phyloP scores from a whole-genome alignment of 2,888 invertebrate species.

The Trisateles emortualis region DNA sequence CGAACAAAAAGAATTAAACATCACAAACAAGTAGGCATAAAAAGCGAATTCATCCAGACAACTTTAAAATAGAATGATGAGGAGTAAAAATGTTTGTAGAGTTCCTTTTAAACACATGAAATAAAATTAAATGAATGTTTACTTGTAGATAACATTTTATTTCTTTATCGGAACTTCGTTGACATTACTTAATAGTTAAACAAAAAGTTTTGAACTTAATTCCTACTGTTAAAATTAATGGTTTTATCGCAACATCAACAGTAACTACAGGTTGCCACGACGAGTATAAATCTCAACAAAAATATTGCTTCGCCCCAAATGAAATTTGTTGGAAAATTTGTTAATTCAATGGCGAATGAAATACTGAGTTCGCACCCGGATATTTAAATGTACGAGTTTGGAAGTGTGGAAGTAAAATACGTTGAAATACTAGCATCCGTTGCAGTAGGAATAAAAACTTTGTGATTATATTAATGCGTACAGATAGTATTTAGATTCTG shows the following conservation, averaged over 20 bases:
- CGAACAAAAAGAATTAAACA: too few relatives aligned
- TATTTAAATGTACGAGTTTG: constrained; percentile 19
- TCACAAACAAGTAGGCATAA: too few relatives aligned
- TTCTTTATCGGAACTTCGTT: too few relatives aligned
- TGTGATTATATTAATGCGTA: too few relatives aligned
- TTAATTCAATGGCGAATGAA: constrained; percentile 27
- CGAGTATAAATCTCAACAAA: constrained; percentile 47
- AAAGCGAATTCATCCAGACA: too few relatives aligned
- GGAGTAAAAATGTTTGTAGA: too few relatives aligned
- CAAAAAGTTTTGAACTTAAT: constrained; percentile 1
- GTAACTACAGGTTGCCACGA: constrained; percentile 12
- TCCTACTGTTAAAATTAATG: constrained; percentile 9
- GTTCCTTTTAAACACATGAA: too few relatives aligned
- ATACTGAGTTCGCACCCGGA: constrained; percentile 4
- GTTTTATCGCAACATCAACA: constrained; percentile 31
- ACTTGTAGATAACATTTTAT: too few relatives aligned
- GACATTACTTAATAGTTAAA: too few relatives aligned
- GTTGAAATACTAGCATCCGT: not conserved
- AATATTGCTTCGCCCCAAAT: constrained; percentile 48
- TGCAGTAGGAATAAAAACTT: not conserved
- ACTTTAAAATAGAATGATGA: too few relatives aligned
- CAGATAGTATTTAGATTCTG: too few relatives aligned
- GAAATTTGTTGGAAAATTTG: constrained; percentile 45
- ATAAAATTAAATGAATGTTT: too few relatives aligned
- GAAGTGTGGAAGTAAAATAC: constrained; percentile 4